Evolutionary conservation across 2,888 invertebrate genomes (phyloP).

Genomic region (Noctua fimbriata): DNA sequence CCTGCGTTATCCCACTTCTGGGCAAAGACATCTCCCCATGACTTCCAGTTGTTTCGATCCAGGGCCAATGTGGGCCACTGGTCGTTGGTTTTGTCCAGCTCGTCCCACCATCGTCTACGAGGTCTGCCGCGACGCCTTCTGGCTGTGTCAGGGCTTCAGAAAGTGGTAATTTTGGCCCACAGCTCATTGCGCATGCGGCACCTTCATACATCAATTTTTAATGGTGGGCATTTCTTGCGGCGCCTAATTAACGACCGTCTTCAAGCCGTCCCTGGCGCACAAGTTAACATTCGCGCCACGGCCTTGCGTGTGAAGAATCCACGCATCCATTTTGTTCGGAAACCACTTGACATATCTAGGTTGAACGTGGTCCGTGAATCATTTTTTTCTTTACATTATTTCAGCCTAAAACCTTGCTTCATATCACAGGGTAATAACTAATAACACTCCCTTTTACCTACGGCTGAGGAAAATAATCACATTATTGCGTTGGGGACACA

Average conservation of each 20-base stretch:
- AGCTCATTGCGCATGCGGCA: background rate
- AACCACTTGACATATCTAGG: constrained; percentile 77
- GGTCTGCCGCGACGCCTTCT: too few species aligned
- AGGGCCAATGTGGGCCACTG: too few species aligned
- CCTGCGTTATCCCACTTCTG: too few species aligned
- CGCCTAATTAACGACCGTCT: constrained; percentile 44
- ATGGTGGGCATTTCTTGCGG: background rate
- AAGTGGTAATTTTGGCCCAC: too few species aligned
- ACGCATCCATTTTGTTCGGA: constrained; percentile 78
- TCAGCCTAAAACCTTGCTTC: constrained; percentile 28
- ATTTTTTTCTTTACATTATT: constrained; percentile 21
- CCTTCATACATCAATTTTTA: background rate
- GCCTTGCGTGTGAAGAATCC: constrained; percentile 81
- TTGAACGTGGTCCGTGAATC: constrained; percentile 58
- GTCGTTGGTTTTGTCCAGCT: too few species aligned
- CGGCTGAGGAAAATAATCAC: background rate
- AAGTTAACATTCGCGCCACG: constrained; percentile 78
- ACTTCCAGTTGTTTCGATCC: too few species aligned
- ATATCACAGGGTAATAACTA: constrained; percentile 2
- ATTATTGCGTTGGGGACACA: background rate
- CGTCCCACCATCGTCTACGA: too few species aligned
- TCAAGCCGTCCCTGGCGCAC: constrained; percentile 65
- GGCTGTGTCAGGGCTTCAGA: too few species aligned
- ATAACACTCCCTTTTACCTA: constrained; percentile 8
- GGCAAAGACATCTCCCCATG: too few species aligned